Evolutionary conservation across 1,140 invertebrate species (phyloP).

Genomic region (Dendrolimus kikuchii): DNA sequence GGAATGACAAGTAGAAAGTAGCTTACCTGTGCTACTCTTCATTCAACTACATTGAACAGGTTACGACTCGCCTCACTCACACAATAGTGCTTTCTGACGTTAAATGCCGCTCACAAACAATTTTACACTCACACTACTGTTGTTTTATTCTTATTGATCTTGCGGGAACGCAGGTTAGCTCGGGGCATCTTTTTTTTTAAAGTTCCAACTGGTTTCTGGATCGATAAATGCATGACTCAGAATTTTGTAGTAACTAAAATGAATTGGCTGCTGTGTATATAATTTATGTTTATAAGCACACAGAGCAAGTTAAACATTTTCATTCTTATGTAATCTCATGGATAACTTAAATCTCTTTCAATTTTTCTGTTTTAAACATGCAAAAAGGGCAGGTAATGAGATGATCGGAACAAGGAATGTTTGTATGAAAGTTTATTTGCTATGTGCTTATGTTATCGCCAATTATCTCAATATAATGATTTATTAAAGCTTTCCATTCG

Average conservation of each 20-base stretch:
- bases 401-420: too few species aligned
- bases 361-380: too few species aligned
- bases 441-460: too few species aligned
- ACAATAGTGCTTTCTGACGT: conserved; percentile 5
- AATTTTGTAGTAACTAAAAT: conserved; percentile 11
- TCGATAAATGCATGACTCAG: conserved; percentile 55
- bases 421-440: too few species aligned
- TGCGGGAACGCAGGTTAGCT: conserved; percentile 49
- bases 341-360: too few species aligned
- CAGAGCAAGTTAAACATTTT: neutral
- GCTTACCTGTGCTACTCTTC: conserved; percentile 59
- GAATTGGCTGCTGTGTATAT: conserved; percentile 1
- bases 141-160: conserved; percentile 21
- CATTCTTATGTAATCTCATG: neutral
- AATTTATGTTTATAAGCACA: too few species aligned
- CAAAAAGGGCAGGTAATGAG: too few species aligned
- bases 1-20: conserved; percentile 56
- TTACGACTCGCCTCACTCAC: conserved; percentile 45
- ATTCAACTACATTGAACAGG: conserved; percentile 58
- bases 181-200: conserved; percentile 51
- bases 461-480: too few species aligned
- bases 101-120: conserved; percentile 4
- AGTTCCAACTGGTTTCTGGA: conserved; percentile 49
- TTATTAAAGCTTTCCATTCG: too few species aligned
- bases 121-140: conserved; percentile 12